Conservation (phyloP, 2,113 vertebrate species). For the Spea bombifrons region DNA sequence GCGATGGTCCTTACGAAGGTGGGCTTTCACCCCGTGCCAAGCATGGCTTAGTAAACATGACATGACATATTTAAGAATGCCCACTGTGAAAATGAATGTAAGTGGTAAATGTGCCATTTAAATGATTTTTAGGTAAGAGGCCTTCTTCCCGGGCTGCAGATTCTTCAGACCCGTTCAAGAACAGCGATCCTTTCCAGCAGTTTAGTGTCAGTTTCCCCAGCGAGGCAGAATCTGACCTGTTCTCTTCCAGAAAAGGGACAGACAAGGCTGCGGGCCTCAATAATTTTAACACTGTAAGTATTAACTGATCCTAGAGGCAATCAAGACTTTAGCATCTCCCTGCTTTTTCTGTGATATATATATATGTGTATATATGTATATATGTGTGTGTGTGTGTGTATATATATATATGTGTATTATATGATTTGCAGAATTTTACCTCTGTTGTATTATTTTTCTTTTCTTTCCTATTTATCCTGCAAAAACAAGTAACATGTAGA, state of each 20-base stretch:
- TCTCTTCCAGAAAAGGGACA: constrained; percentile 77
- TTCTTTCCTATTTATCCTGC: too few species aligned
- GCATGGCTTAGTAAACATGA: too few species aligned
- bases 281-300: constrained; percentile 99
- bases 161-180: constrained; percentile 88
- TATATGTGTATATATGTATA: too few species aligned
- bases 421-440: too few species aligned
- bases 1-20: too few species aligned
- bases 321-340: constrained; percentile 10
- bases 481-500: too few species aligned
- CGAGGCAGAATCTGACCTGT: constrained; percentile 86
- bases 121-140: constrained; percentile 79
- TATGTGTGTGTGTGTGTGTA: too few species aligned
- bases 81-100: too few species aligned
- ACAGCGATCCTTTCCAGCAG: constrained; percentile 82
- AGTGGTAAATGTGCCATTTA: background rate
- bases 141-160: constrained; percentile 80
- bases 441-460: too few species aligned
- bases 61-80: too few species aligned
- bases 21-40: too few species aligned
- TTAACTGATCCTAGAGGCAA: constrained; percentile 10
- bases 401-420: too few species aligned
- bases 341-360: background rate
- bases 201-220: constrained; percentile 78
- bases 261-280: constrained; percentile 86